Conservation (phyloP, 92 coral and sea anemone species). For the Phenganax subtilis region DNA sequence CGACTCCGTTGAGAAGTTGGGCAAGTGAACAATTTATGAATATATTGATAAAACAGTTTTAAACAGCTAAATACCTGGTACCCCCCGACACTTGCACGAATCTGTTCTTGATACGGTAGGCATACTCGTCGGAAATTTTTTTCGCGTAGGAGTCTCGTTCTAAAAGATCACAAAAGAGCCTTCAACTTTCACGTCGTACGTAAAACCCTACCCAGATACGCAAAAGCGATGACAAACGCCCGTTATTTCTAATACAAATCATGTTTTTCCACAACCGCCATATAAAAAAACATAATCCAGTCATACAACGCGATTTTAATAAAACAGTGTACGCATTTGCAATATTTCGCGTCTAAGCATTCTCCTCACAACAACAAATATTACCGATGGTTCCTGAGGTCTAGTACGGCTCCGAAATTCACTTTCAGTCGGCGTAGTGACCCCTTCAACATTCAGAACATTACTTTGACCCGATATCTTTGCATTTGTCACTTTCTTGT, state of each 20-base stretch:
- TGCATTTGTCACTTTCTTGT: background rate
- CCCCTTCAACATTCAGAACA: background rate
- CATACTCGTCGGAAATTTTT: slow-evolving; percentile 12
- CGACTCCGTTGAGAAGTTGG: slow-evolving; percentile 32
- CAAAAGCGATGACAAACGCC: slow-evolving; percentile 9
- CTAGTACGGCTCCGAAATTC: background rate
- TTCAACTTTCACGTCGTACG: slow-evolving; percentile 24
- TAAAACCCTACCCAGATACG: slow-evolving; percentile 25
- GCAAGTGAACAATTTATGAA: slow-evolving; percentile 38
- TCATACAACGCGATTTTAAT: background rate
- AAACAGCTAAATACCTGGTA: slow-evolving; percentile 31
- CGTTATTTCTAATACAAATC: background rate
- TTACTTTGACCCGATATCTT: background rate
- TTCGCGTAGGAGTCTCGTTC: slow-evolving; percentile 41
- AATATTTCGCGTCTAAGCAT: slow-evolving; percentile 23
- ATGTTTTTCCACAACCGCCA: background rate
- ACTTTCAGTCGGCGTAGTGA: background rate
- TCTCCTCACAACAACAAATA: slow-evolving; percentile 34
- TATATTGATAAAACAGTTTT: slow-evolving; percentile 23
- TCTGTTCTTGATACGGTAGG: slow-evolving; percentile 5
- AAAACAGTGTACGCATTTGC: slow-evolving; percentile 16
- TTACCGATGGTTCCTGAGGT: slow-evolving; percentile 30
- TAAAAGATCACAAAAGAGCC: slow-evolving; percentile 42
- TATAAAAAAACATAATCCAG: background rate
- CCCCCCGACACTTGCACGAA: slow-evolving; percentile 33